phyloP scores from a whole-genome alignment of 53 echinoderm and acorn worm species.

The Henricia sp. region DNA sequence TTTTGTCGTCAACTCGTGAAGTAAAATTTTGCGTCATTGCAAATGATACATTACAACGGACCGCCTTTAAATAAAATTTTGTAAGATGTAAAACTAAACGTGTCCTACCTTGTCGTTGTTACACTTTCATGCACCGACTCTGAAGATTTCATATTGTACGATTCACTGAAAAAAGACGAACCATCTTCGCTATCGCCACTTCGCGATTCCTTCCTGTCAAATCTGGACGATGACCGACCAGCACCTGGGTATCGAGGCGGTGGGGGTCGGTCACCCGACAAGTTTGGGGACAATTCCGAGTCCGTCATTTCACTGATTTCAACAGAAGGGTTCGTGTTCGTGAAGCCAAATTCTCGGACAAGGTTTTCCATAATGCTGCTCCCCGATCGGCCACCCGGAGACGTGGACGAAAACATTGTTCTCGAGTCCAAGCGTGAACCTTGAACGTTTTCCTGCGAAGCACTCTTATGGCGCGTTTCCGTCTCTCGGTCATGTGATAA shows the following conservation, averaged over 20 bases:
- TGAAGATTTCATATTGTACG: slow-evolving; percentile 51
- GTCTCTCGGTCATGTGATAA: slow-evolving; percentile 1
- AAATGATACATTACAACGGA: too few species aligned
- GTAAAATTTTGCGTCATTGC: too few species aligned
- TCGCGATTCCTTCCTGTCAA: slow-evolving; percentile 9
- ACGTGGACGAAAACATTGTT: slow-evolving; percentile 37
- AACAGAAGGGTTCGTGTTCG: slow-evolving; percentile 27
- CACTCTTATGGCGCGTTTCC: slow-evolving; percentile 50
- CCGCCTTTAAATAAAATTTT: too few species aligned
- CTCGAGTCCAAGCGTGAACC: slow-evolving; percentile 35
- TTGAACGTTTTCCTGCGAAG: slow-evolving; percentile 60
- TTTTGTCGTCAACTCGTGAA: too few species aligned
- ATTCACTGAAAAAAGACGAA: slow-evolving; percentile 43
- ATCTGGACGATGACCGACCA: slow-evolving; percentile 19
- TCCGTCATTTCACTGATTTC: slow-evolving; percentile 44
- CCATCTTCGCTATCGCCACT: slow-evolving; percentile 36
- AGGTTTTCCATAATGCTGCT: slow-evolving; percentile 63
- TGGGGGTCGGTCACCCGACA: slow-evolving; percentile 25
- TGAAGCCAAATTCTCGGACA: slow-evolving; percentile 61
- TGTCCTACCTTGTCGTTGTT: slow-evolving; percentile 50
- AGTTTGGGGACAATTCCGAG: slow-evolving; percentile 48
- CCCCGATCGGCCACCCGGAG: slow-evolving; percentile 40
- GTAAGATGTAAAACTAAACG: neutral
- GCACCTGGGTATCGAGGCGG: slow-evolving; percentile 46
- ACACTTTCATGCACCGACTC: slow-evolving; percentile 57